Conservation (phyloP, 1,140 invertebrate genomes). For the Linepithema humile region DNA sequence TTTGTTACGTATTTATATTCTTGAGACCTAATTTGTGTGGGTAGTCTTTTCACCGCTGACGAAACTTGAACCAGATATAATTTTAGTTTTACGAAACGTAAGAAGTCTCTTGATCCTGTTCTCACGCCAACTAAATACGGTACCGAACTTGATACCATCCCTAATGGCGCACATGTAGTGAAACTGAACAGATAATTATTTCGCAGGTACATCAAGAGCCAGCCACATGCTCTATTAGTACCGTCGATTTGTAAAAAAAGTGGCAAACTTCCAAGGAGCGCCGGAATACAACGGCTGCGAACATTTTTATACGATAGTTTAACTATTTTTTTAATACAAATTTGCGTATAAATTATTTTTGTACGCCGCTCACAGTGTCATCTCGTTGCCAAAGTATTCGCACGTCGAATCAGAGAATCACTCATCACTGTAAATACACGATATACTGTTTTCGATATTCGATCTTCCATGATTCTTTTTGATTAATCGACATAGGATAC, state of each 20-base stretch:
- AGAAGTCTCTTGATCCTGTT: not conserved
- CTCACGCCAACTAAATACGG: not conserved
- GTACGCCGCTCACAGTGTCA: conserved; percentile 49
- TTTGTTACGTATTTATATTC: no score
- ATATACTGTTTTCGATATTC: conserved; percentile 18
- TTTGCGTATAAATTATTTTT: conserved; percentile 8
- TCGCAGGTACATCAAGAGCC: conserved; percentile 58
- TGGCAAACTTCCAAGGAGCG: not conserved
- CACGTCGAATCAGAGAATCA: conserved; percentile 37
- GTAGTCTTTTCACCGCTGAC: no score
- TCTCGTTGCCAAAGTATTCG: conserved; percentile 67
- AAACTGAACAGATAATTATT: conserved; percentile 18
- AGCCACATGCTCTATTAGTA: conserved; percentile 70
- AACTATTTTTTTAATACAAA: not conserved
- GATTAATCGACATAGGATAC: conserved; percentile 31
- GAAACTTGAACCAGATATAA: not conserved
- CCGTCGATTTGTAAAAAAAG: not conserved
- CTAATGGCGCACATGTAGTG: not conserved
- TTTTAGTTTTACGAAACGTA: not conserved
- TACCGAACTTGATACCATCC: not conserved
- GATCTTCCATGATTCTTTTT: conserved; percentile 1
- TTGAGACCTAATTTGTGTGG: no score
- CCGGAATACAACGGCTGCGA: not conserved
- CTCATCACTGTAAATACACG: conserved; percentile 65
- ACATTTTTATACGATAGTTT: not conserved